Evolutionary conservation across 2,888 invertebrate species (phyloP).

Genomic region (Drosophila tanythrix): DNA sequence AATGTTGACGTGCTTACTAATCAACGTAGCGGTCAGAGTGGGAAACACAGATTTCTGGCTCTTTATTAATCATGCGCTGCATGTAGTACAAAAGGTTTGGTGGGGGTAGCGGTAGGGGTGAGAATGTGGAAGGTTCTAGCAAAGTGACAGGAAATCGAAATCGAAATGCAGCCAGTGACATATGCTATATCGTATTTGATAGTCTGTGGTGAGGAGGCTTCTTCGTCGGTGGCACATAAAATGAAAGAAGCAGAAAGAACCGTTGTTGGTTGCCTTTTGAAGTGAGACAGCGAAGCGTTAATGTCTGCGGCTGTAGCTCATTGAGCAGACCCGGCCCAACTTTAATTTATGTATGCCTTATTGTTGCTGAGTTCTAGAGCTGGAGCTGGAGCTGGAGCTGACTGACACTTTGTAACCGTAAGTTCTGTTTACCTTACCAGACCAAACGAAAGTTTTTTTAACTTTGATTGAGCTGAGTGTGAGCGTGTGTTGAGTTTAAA

Average conservation of each 20-base stretch:
- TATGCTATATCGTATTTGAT: constrained; percentile 2
- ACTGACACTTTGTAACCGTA: constrained; percentile 43
- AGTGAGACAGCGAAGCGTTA: constrained; percentile 15
- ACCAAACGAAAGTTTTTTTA: constrained; percentile 72
- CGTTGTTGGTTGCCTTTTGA: constrained; percentile 27
- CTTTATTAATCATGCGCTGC: constrained; percentile 74
- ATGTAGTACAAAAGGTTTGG: constrained; percentile 37
- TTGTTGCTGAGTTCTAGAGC: constrained; percentile 36
- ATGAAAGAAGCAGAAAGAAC: constrained; percentile 15
- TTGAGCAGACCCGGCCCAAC: constrained; percentile 55
- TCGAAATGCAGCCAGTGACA: constrained; percentile 51
- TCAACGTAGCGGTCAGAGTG: constrained; percentile 62
- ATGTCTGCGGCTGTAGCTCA: constrained; percentile 47
- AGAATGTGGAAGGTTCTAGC: constrained; percentile 3
- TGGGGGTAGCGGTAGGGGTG: not conserved
- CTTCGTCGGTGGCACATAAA: constrained; percentile 9
- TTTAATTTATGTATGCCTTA: constrained; percentile 78
- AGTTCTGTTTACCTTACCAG: constrained; percentile 52
- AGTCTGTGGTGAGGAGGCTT: not conserved
- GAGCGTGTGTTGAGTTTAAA: constrained; percentile 50
- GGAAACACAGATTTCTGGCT: constrained; percentile 59
- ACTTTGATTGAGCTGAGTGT: constrained; percentile 45
- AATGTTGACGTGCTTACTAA: constrained; percentile 77
- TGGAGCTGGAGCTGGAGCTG: constrained; percentile 6
- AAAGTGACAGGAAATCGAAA: constrained; percentile 67